A percentile compares a stretch with the other conserved stretches of the same genome.
Evolutionary conservation across 2,888 invertebrate species (phyloP).

Genomic region (Hydraecia micacea): DNA sequence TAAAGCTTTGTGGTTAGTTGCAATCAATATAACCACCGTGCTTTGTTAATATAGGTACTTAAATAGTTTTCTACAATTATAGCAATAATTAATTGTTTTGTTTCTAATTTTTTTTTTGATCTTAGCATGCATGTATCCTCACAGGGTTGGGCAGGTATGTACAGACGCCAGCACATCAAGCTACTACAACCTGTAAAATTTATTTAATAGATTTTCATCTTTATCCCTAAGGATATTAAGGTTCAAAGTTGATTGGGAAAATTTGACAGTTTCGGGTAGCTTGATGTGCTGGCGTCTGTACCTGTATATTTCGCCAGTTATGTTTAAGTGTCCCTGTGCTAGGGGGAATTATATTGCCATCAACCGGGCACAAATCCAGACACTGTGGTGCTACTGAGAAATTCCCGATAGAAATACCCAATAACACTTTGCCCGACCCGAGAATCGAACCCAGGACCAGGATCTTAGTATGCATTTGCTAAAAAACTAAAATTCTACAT

Average conservation of each 20-base stretch:
- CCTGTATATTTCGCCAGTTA: not conserved
- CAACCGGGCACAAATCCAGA: not conserved
- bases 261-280: too few relatives aligned
- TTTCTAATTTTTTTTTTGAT: too few relatives aligned
- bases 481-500: not conserved
- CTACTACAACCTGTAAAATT: too few relatives aligned
- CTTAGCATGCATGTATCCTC: too few relatives aligned
- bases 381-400: not conserved
- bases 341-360: not conserved
- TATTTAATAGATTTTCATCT: too few relatives aligned
- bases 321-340: not conserved
- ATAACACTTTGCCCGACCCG: not conserved
- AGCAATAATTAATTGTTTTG: too few relatives aligned
- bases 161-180: too few relatives aligned
- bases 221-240: too few relatives aligned
- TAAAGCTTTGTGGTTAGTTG: not conserved
- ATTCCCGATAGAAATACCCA: not conserved
- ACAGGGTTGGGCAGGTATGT: not conserved
- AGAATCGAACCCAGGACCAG: not conserved
- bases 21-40: constrained; percentile 4
- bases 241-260: too few relatives aligned
- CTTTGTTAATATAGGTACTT: not conserved
- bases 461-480: not conserved
- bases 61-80: too few relatives aligned
- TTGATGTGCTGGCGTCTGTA: too few relatives aligned